These are phyloP conservation scores for Rhyacophila brunnea DNA, from an alignment of 1,140 invertebrate genomes.

Conservation along the genomic window DNA sequence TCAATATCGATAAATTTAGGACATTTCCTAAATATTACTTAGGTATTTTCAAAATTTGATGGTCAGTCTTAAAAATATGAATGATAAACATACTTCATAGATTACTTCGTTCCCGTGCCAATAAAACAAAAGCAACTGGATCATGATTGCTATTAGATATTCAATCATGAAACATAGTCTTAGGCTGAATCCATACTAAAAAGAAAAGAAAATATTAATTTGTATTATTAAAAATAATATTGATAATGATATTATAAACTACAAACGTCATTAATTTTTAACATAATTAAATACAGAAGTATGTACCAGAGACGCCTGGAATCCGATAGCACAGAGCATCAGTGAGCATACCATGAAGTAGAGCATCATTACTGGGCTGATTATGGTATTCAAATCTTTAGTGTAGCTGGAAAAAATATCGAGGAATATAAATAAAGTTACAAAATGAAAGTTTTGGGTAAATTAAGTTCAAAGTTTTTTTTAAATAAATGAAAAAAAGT, in stretches of 20 bases:
- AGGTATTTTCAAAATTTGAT: too few species aligned
- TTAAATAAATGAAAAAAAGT: too few species aligned
- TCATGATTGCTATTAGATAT: constrained; percentile 39
- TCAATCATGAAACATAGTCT: constrained; percentile 39
- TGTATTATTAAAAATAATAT: neutral
- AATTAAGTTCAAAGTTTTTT: too few species aligned
- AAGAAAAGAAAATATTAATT: neutral
- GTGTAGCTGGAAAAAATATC: constrained; percentile 39
- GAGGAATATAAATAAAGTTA: too few species aligned
- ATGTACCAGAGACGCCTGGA: constrained; percentile 41
- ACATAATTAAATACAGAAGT: too few species aligned
- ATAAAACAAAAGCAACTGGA: constrained; percentile 43
- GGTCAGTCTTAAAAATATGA: too few species aligned
- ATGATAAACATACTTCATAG: constrained; percentile 37
- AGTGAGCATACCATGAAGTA: constrained; percentile 41
- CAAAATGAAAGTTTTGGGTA: too few species aligned
- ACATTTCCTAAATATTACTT: too few species aligned
- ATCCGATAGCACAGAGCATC: constrained; percentile 41
- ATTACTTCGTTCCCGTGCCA: constrained; percentile 42
- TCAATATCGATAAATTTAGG: too few species aligned
- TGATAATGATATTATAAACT: too few species aligned
- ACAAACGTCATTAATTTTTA: constrained; percentile 3
- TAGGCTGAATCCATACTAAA: constrained; percentile 38
- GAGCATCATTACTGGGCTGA: constrained; percentile 40
- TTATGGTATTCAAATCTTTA: constrained; percentile 34